Conservation (phyloP, 1,140 invertebrate genomes). For the Drosophila quadrilineata region DNA sequence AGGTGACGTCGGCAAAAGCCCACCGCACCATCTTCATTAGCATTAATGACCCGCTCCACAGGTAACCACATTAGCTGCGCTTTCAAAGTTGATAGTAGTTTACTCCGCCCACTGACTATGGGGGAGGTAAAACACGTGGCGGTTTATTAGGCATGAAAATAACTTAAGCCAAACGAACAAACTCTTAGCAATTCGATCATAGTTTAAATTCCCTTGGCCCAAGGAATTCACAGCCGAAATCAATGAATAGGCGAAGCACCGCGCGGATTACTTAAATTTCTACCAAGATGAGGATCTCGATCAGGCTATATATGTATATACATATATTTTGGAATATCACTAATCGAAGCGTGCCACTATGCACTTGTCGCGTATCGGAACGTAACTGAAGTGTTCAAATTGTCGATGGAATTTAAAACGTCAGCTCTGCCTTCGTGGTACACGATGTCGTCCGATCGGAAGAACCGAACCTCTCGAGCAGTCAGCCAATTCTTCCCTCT, state of each 20-base stretch:
- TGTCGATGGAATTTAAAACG: constrained; percentile 74
- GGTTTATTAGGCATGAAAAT: constrained; percentile 69
- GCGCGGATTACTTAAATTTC: constrained; percentile 12
- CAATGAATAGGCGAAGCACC: neutral
- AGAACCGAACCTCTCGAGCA: constrained; percentile 5
- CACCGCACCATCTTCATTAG: neutral
- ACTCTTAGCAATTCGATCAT: constrained; percentile 60
- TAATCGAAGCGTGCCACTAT: constrained; percentile 45
- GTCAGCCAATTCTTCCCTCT: constrained; percentile 5
- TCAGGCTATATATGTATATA: no score
- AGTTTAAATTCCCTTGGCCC: constrained; percentile 81
- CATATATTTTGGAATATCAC: constrained; percentile 4
- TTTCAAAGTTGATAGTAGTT: neutral
- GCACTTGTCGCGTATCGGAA: constrained; percentile 80
- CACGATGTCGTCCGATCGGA: constrained; percentile 56
- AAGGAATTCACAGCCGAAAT: constrained; percentile 75
- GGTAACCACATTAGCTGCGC: constrained; percentile 7
- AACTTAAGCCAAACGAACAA: constrained; percentile 82
- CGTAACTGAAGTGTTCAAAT: constrained; percentile 76
- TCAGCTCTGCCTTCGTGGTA: constrained; percentile 34
- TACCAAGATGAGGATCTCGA: no score
- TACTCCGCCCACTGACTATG: neutral
- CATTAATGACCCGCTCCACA: neutral
- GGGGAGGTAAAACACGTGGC: constrained; percentile 43
- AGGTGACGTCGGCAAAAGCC: constrained; percentile 25